A percentile compares a stretch with the other conserved stretches of the same genome.
Conservation (phyloP, 2,888 invertebrate genomes). For the Tanaodytes sp. region DNA sequence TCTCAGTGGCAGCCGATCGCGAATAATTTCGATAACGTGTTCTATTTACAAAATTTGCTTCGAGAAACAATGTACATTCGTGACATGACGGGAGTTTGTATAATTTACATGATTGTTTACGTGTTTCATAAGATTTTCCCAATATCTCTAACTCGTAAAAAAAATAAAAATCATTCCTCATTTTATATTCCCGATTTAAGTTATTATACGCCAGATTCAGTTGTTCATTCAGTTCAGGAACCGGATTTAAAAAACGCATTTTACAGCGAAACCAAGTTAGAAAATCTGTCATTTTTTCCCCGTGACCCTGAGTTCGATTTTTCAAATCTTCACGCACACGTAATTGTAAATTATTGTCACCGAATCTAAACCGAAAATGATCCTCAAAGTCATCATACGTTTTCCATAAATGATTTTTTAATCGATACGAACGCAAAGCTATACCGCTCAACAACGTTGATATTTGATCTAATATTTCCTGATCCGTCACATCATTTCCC, state of each 20-base stretch:
- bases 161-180: background rate
- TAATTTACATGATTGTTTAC: background rate
- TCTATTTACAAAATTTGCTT: background rate
- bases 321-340: constrained; percentile 1
- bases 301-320: background rate
- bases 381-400: constrained; percentile 17
- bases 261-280: constrained; percentile 12
- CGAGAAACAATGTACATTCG: background rate
- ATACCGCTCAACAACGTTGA: background rate
- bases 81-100: background rate
- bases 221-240: background rate
- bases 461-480: too few species aligned
- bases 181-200: constrained; percentile 8
- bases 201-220: constrained; percentile 18
- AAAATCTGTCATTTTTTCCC: background rate
- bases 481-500: too few species aligned
- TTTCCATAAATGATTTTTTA: constrained; percentile 3
- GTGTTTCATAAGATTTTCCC: constrained; percentile 8
- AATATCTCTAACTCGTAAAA: constrained; percentile 15
- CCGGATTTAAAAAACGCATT: constrained; percentile 5
- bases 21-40: too few species aligned
- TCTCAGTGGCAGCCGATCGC: too few species aligned
- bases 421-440: constrained; percentile 14
- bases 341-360: constrained; percentile 18
- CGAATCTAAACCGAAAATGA: constrained; percentile 15